Conservation (phyloP, 2,888 invertebrate species). For the Choreutis nemorana region DNA sequence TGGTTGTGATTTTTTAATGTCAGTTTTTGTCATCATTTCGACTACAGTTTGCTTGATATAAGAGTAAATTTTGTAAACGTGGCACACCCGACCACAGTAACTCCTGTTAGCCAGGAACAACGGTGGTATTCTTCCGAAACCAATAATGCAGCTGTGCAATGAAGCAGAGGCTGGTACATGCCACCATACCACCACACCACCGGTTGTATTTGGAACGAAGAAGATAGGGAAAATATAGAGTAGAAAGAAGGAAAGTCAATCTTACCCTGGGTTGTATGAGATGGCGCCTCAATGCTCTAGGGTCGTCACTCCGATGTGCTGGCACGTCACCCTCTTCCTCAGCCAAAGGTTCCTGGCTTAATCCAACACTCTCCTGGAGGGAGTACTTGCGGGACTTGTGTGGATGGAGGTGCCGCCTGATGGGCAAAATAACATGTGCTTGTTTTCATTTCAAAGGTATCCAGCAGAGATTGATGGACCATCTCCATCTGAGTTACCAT, state of each 20-base stretch:
- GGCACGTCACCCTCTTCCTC: constrained; percentile 85
- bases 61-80: too few species aligned
- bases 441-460: background rate
- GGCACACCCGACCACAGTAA: too few species aligned
- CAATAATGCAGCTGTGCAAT: too few species aligned
- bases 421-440: constrained; percentile 9
- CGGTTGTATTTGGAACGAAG: constrained; percentile 10
- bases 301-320: constrained; percentile 79
- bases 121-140: too few species aligned
- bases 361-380: constrained; percentile 73
- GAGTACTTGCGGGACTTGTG: constrained; percentile 79
- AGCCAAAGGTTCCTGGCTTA: constrained; percentile 70
- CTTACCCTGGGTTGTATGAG: constrained; percentile 58
- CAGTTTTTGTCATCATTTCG: too few species aligned
- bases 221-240: constrained; percentile 19
- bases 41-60: too few species aligned
- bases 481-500: background rate
- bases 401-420: constrained; percentile 67
- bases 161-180: too few species aligned
- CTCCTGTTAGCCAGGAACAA: too few species aligned
- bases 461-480: background rate
- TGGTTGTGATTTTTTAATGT: too few species aligned
- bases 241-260: constrained; percentile 21
- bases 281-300: constrained; percentile 70
- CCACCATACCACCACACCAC: constrained; percentile 17